Base-by-base conservation (phyloP, 2,113 vertebrate species). In the Casuarius casuarius region DNA sequence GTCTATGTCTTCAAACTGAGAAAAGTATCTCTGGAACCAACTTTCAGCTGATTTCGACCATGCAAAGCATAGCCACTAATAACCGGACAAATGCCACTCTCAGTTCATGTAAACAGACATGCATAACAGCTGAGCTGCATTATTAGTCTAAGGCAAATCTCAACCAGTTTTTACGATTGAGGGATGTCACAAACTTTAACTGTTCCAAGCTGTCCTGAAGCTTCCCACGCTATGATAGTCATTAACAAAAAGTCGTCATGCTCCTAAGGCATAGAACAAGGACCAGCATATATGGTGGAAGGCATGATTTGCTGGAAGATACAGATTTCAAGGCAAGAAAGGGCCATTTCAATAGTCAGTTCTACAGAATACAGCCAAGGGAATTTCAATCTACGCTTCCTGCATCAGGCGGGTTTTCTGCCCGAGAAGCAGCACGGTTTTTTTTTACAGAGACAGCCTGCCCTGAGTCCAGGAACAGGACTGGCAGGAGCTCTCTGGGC, bases 41-140 rank as follows among this genome's bases (percentile, higher is more conserved):
- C 26, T 90, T 86, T 65, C 44, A 70, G 75, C 38, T 73, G 68
- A 83, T 76, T 92, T 77, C 58, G 79, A 84, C 56, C 56, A 68
- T 20, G 65, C 83, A 88, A 79, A 74, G 51, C 68, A 44, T 31
- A 76, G 59, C 49, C 38, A 17, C 66, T 77, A 72, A 62, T n/a
- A 78, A 89, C 29, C 81, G 93, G 89, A 68, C 61, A 89, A 86
- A 74, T 48, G 89, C 61, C 82, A 78, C 78, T 52, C 67, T 67
- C 28, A 2, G 81, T 79, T 91, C 89, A 35, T 48, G 75, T 92
- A 96, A 95, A 92, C 72, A 96, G 92, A 85, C 72, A 38, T 21
- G 31, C 28, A 46, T 48, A 89, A 90, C 87, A 94, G 87, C 91
- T 87, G 85, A 90, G 78, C 79, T 6, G 29, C 1, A 5, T 33